phyloP scores from a whole-genome alignment of 2,888 invertebrate genomes.

The Xanthorhoe designata region DNA sequence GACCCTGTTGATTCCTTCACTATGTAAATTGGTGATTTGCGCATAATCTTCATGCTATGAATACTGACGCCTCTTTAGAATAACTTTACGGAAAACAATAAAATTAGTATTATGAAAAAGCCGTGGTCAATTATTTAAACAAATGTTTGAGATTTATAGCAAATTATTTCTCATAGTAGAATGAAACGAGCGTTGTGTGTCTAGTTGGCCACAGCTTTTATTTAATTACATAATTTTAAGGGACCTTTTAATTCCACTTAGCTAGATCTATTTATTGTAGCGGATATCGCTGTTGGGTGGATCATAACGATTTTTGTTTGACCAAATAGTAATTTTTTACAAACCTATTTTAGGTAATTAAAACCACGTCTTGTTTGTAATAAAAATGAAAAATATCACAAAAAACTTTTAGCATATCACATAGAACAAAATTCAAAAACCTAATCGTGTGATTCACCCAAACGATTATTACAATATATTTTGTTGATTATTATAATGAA shows the following conservation, averaged over 20 bases:
- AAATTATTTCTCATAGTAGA: conserved; percentile 46
- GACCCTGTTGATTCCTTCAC: conserved; percentile 70
- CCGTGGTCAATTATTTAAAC: conserved; percentile 78
- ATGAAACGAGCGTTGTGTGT: conserved; percentile 49
- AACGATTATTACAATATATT: conserved; percentile 78
- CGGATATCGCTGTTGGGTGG: conserved; percentile 75
- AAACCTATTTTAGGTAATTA: conserved; percentile 76
- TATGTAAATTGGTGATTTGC: conserved; percentile 81
- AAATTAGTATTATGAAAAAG: conserved; percentile 78
- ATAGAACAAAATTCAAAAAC: conserved; percentile 66
- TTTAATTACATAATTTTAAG: conserved; percentile 84
- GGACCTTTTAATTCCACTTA: conserved; percentile 85
- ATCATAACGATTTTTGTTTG: conserved; percentile 75
- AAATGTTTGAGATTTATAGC: conserved; percentile 47
- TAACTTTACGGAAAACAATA: conserved; percentile 82
- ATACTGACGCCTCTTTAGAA: conserved; percentile 83
- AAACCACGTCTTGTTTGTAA: conserved; percentile 73
- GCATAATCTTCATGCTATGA: conserved; percentile 78
- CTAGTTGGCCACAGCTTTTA: conserved; percentile 79
- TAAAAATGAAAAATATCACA: conserved; percentile 75
- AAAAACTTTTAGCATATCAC: conserved; percentile 83
- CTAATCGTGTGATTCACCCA: conserved; percentile 69
- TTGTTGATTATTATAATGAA: conserved; percentile 79
- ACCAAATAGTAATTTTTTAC: conserved; percentile 84
- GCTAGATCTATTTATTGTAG: conserved; percentile 85